A percentile compares a stretch with the other conserved stretches of the same genome.
Evolutionary conservation across 2,113 vertebrate species (phyloP).

Genomic region (Dinomys branickii): DNA sequence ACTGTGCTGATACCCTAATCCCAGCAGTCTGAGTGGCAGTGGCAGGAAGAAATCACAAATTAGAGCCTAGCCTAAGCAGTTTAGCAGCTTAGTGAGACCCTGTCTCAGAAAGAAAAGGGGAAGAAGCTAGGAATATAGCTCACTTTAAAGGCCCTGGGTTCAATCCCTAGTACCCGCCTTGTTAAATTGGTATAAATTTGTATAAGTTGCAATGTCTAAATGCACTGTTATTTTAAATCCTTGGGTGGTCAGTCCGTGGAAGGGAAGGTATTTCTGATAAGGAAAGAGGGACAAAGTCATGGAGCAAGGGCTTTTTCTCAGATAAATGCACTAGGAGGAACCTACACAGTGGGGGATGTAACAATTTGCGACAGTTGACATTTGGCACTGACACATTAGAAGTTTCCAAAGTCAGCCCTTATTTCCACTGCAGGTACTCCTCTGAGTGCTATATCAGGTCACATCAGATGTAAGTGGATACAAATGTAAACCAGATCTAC

Average conservation of each 20-base stretch:
- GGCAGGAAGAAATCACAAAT: neutral
- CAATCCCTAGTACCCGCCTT: neutral
- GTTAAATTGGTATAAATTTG: too few species aligned
- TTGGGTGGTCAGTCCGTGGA: neutral
- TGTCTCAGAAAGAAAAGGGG: neutral
- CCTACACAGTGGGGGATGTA: neutral
- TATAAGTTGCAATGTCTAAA: neutral
- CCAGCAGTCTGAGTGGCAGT: neutral
- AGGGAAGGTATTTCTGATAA: neutral
- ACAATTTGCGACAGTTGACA: neutral
- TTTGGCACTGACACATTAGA: neutral
- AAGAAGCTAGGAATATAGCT: neutral
- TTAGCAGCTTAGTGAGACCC: neutral
- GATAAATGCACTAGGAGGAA: neutral
- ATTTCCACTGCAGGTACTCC: neutral
- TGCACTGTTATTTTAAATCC: neutral
- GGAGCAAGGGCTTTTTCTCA: neutral
- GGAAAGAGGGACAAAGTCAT: neutral
- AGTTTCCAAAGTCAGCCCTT: neutral
- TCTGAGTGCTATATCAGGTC: neutral
- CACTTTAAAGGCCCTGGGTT: neutral
- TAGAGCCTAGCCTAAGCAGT: neutral
- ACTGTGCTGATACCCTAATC: neutral
- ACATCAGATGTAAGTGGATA: neutral
- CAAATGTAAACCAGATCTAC: neutral